Base-by-base conservation (phyloP, 2,113 vertebrate genomes). In the Pomatostomus ruficeps region DNA sequence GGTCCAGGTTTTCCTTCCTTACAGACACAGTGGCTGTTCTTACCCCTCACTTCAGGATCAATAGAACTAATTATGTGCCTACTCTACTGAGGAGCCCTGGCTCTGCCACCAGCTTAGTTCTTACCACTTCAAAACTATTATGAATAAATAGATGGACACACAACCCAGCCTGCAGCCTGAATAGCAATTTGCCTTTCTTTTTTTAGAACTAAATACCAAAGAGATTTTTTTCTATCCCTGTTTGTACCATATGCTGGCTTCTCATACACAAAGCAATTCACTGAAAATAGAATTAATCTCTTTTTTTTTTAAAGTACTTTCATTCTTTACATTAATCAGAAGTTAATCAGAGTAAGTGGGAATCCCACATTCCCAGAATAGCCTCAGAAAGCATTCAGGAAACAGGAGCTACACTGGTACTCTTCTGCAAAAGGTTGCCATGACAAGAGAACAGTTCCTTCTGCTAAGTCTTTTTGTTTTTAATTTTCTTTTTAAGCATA, bases 21-120 rank as follows among this genome's bases (percentile, higher is more conserved):
- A 70, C 20, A 83, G 54, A 31, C 17, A 52, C 11, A 62, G 31
- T 14, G 55, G 61, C 29, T 73, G 24, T 31, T 81, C 42, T 58
- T 73, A 61, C 33, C 25, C 25, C 42, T 93, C 42, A 19, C 16
- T 85, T 91, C 46, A 67, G 40, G 59, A 89, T 87, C 55, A 77
- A 84, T 87, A 77, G 91, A 96, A 71, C 26, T 66, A 22, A 91
- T 96, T 86, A 95, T 86, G 63, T 92, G 38, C 54, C 54, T 79
- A 61, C 17, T 83, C n/a, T 83, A 24, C 49, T 68, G 42, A 75
- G 63, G 19, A 91, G 46, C 15, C 29, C 65, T 85, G 31, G 90
- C 12, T 92, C 74, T 75, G 57, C 58, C 81, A 93, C 33, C 52
- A 93, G 45, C 48, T 95, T 57, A 59, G 61, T 36, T 88, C 52